Evolutionary conservation across 2,797 vertebrate genomes (phyloP).

Genomic region (Takifugu ocellatus): DNA sequence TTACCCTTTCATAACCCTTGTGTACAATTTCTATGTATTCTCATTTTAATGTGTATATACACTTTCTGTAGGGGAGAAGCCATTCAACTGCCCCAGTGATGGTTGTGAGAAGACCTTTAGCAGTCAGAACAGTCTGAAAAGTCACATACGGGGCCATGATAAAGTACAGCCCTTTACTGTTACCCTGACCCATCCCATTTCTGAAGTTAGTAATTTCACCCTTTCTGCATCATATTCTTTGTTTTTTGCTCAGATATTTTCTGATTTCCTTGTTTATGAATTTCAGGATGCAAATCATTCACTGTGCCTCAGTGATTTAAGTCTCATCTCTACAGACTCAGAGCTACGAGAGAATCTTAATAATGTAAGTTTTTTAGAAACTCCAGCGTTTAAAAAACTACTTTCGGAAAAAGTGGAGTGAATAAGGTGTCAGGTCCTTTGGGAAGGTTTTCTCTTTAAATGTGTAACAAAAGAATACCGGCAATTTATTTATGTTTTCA

Average conservation of each 20-base stretch:
- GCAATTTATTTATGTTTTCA: background rate
- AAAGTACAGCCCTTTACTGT: constrained; percentile 83
- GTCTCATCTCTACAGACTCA: constrained; percentile 94
- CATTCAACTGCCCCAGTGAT: constrained; percentile 94
- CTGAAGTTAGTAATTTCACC: constrained; percentile 79
- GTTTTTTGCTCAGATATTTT: too few relatives aligned
- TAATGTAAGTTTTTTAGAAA: constrained; percentile 79
- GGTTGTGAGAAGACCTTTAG: constrained; percentile 98
- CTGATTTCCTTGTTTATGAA: constrained; percentile 15
- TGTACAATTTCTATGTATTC: background rate
- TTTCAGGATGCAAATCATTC: constrained; percentile 96
- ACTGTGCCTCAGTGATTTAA: constrained; percentile 95
- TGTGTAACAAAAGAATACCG: constrained; percentile 5
- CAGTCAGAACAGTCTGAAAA: constrained; percentile 96
- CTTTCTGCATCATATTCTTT: too few relatives aligned
- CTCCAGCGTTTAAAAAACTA: too few relatives aligned
- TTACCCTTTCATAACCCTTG: background rate
- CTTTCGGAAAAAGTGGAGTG: too few relatives aligned
- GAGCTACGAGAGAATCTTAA: constrained; percentile 89
- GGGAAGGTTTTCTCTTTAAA: background rate
- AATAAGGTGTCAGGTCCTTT: too few relatives aligned
- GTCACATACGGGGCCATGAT: constrained; percentile 95
- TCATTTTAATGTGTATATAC: background rate
- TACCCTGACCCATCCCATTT: constrained; percentile 81
- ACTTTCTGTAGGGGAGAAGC: constrained; percentile 85